phyloP scores from a whole-genome alignment of 2,888 invertebrate species.

The Cephus spinipes region DNA sequence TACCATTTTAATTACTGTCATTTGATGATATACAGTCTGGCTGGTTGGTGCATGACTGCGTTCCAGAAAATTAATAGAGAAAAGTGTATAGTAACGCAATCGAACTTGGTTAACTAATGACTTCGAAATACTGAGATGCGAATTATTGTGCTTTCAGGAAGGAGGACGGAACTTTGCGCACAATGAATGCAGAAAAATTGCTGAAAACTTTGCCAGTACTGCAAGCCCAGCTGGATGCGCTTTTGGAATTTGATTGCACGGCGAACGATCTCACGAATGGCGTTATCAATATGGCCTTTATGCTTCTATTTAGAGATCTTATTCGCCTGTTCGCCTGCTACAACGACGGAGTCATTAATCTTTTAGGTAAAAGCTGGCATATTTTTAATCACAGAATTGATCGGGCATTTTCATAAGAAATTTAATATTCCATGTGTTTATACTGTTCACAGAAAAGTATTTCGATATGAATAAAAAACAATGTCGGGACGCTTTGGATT shows the following conservation, averaged over 20 bases:
- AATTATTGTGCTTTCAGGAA: conserved; percentile 73
- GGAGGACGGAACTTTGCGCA: conserved; percentile 95
- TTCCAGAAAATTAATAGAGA: not conserved
- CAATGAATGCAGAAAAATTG: conserved; percentile 97
- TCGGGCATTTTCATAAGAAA: not conserved
- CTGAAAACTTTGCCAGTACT: conserved; percentile 96
- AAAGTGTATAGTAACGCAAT: conserved; percentile 11
- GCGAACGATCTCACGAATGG: conserved; percentile 98
- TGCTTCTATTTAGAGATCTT: conserved; percentile 98
- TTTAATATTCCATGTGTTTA: not conserved
- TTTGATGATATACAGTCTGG: not conserved
- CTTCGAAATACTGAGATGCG: not conserved
- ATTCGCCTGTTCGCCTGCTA: conserved; percentile 99
- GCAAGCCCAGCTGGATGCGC: conserved; percentile 94
- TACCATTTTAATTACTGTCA: conserved; percentile 3
- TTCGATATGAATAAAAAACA: conserved; percentile 99
- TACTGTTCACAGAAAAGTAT: conserved; percentile 84
- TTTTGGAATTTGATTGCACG: conserved; percentile 97
- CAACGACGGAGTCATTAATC: conserved; percentile 99
- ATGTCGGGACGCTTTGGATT: conserved; percentile 95
- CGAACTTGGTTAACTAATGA: not conserved
- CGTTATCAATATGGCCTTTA: conserved; percentile 99
- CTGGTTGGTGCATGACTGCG: not conserved
- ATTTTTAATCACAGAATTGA: not conserved
- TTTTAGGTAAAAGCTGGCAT: conserved; percentile 74